Conservation (phyloP, 2,888 invertebrate species). For the Chloromyia formosa region DNA sequence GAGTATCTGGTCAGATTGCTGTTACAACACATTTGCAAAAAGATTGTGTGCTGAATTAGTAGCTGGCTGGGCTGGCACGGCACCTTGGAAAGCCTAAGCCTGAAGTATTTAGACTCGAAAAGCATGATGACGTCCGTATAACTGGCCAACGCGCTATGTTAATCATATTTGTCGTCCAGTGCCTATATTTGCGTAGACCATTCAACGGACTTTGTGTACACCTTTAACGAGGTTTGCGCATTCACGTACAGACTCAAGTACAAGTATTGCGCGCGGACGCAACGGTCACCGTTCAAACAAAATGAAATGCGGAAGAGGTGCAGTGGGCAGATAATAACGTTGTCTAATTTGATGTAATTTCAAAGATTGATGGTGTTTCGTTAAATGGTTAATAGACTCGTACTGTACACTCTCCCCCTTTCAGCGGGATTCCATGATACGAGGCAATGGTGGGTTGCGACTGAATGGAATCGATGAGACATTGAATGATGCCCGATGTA, state of each 20-base stretch:
- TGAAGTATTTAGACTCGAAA: neutral
- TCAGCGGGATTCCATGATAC: no score
- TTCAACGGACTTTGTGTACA: neutral
- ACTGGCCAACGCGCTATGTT: no score
- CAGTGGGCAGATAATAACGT: conserved; percentile 26
- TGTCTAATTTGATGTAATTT: conserved; percentile 31
- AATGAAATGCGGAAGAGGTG: conserved; percentile 12
- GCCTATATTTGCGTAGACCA: neutral
- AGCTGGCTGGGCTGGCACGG: no score
- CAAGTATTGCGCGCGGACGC: neutral
- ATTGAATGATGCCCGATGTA: no score
- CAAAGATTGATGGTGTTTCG: conserved; percentile 21
- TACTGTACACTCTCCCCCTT: neutral
- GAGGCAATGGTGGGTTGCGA: no score
- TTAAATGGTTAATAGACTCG: conserved; percentile 21
- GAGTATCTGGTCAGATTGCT: neutral
- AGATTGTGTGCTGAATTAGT: neutral
- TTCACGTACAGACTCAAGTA: neutral
- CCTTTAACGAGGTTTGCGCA: neutral
- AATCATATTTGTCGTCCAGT: neutral
- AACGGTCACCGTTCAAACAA: neutral
- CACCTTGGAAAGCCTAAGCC: no score
- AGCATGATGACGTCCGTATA: no score
- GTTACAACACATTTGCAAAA: neutral
- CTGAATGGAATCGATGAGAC: no score